phyloP scores from a whole-genome alignment of 35 echinoderm and acorn worm species.

The Ptychodera flava region DNA sequence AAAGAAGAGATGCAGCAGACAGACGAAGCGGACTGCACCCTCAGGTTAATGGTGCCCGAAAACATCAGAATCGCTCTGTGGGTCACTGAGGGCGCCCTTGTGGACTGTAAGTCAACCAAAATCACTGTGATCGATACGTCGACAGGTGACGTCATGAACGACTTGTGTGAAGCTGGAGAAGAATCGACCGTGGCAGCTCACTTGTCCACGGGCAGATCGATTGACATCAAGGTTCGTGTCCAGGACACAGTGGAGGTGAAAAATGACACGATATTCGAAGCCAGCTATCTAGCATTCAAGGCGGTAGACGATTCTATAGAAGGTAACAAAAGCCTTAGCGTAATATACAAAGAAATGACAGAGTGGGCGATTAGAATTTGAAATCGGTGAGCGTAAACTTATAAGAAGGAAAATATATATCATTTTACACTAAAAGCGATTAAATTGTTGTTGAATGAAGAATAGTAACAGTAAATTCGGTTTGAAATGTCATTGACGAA shows the following conservation, averaged over 20 bases:
- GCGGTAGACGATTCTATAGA: neutral
- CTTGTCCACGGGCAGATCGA: neutral
- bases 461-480: too few species aligned
- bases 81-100: neutral
- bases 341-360: too few species aligned
- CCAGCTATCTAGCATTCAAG: neutral
- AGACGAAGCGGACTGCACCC: neutral
- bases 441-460: too few species aligned
- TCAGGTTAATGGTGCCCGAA: neutral
- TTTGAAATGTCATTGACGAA: too few species aligned
- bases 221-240: neutral
- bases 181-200: neutral
- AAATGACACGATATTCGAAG: neutral
- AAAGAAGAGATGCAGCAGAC: neutral
- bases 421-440: too few species aligned
- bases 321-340: too few species aligned
- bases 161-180: neutral
- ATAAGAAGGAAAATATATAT: too few species aligned
- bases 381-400: too few species aligned
- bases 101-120: neutral
- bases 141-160: neutral
- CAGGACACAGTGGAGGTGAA: neutral
- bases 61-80: neutral
- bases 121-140: neutral
- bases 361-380: too few species aligned